Evolutionary conservation across 2,797 vertebrate species (phyloP).

Genomic region (Tragelaphus oryx): DNA sequence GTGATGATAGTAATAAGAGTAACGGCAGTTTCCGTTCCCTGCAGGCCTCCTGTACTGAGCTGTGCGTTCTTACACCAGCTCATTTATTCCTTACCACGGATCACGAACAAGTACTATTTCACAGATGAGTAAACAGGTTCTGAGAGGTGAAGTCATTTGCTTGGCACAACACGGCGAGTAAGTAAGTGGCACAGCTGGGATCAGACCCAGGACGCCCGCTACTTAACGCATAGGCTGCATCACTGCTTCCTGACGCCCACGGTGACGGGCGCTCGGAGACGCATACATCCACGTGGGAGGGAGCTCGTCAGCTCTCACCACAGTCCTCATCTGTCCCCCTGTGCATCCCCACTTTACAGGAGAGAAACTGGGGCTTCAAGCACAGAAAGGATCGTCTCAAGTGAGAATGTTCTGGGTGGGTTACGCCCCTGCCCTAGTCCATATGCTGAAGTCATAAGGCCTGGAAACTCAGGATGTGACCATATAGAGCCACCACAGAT

Average conservation of each 20-base stretch:
- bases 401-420: not conserved
- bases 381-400: not conserved
- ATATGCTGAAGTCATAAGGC: not conserved
- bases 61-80: not conserved
- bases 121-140: not conserved
- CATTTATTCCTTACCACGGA: not conserved
- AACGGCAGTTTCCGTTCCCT: not conserved
- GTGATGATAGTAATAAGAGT: not conserved
- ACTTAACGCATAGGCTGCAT: fast-evolving
- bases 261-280: fast-evolving
- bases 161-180: not conserved
- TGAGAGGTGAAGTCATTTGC: not conserved
- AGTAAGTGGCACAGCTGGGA: not conserved
- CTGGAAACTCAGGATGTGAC: not conserved
- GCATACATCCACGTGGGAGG: fast-evolving
- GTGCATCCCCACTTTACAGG: not conserved
- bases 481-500: not conserved
- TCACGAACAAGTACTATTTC: not conserved
- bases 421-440: not conserved
- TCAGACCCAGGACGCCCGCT: not conserved
- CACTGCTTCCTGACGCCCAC: fast-evolving
- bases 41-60: not conserved
- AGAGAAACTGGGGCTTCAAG: not conserved
- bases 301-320: not conserved
- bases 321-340: not conserved